phyloP scores from a whole-genome alignment of 2,113 vertebrate genomes.

The Canis aureus region DNA sequence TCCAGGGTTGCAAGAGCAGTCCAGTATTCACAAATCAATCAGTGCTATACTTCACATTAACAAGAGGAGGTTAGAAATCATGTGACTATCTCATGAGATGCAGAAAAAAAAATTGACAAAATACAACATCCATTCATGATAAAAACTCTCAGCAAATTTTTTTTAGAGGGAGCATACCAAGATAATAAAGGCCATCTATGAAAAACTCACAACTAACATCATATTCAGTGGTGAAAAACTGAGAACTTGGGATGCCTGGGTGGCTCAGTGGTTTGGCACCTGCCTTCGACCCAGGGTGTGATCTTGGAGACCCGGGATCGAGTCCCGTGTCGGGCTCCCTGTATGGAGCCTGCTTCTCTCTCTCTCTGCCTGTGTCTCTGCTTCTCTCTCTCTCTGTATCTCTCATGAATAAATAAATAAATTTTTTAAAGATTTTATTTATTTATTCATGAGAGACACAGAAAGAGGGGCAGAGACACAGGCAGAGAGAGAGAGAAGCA shows the following conservation, averaged over 20 bases:
- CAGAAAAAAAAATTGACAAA: not conserved
- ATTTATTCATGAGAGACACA: no score
- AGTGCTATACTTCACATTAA: not conserved
- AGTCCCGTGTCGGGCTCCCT: no score
- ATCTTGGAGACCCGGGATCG: no score
- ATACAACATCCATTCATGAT: not conserved
- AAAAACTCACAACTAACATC: not conserved
- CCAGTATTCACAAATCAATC: not conserved
- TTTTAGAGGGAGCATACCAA: not conserved
- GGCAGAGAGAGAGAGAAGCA: no score
- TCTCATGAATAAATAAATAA: no score
- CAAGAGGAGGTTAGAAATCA: not conserved
- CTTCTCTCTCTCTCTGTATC: no score
- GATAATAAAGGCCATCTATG: not conserved
- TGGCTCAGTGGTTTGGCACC: no score
- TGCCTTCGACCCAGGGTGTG: no score
- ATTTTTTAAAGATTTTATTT: no score
- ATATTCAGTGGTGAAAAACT: not conserved
- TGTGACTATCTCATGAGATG: not conserved
- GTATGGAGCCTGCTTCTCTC: no score
- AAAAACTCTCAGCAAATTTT: not conserved
- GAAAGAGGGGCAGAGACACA: no score
- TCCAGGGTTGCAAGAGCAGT: not conserved
- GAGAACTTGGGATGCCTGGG: not conserved
- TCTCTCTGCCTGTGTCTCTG: no score